Evolutionary conservation across 1,140 invertebrate genomes (phyloP), one percentile per base, ranked within the genome.

Genomic region (Bombus breviceps): DNA sequence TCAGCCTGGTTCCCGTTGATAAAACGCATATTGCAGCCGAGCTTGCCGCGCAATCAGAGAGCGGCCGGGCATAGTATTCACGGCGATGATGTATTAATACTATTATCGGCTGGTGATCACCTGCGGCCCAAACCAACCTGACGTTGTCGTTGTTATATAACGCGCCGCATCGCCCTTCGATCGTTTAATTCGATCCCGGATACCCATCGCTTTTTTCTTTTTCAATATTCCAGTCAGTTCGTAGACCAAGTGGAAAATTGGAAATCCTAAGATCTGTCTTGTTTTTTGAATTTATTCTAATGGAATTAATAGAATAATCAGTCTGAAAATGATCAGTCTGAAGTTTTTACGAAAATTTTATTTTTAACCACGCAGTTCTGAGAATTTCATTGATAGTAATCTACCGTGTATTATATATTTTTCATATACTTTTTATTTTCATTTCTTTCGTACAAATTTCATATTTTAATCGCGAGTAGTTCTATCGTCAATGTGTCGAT

Each of bases 11-110:
- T 86, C 83, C 74, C 80, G 85, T 74, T 87, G 90, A 88, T 88
- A 91, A 91, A 91, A 88, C 82, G 83, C 88, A 87, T 84, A 91
- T 91, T 86, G 83, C 90, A 47, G 78, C 73, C 71, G 71, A n/a
- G 84, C 66, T 81, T 73, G 74, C 83, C 85, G 90, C 83, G 91
- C 91, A 92, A 92, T 92, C 92, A 92, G 84, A 78, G 90, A 71
- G 89, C 91, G 86, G 59, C 77, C 86, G 86, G 81, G 81, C 90
- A 86, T 91, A 85, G 72, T 85, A 85, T 85, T 85, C 85, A 75
- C 85, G 72, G 84, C 91, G 89, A 92, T 92, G 91, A 92, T 92
- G 92, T 91, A 92, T 92, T 92, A 92, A 92, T 92, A 92, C 91
- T 86, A 92, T 92, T 92, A 92, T 91, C 89, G 90, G 74, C 41